Base-by-base conservation (phyloP, 2,888 invertebrate genomes). In the Caenorhabditis drosophilae region DNA sequence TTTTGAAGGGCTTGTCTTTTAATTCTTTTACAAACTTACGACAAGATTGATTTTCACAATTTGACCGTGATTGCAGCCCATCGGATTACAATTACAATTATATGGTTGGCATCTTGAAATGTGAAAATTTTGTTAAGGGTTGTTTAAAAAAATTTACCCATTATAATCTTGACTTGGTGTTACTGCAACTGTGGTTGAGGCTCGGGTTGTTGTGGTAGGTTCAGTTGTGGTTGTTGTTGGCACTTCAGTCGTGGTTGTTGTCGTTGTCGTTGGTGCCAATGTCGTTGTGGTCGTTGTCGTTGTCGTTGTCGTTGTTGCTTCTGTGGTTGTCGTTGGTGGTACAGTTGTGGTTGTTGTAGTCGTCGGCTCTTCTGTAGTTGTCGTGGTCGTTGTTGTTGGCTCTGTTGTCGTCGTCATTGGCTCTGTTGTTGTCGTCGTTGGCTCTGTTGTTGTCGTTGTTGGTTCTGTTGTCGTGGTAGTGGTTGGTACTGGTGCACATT, bases 1-100 rank as follows among this genome's bases (percentile, higher is more conserved):
- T n/a, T n/a, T n/a, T 34, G 1, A 15, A 16, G 16, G 18, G 1
- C 23, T 15, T 1, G 20, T 2, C 18, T n/a, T 15, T 15, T 7
- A n/a, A 31, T 18, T 36, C 27, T 31, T 36, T 7, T 27, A 12
- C 6, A 22, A 2, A 15, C 61, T 53, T 35, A 70, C 70, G 55
- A 66, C 59, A 42, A 71, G 56, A 42, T 71, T 71, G 35, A 71
- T 68, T 47, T 68, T 42, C 22, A 71, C 59, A 31, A 68, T 53
- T 51, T 68, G 62, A 18, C n/a, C n/a, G n/a, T 62, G 62, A 11
- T 26, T 26, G 48, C 62, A 60, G 42, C 59, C 67, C 55, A 54
- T 64, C 23, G 59, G 59, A 25, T 67, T 60, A 31, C 67, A 60
- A 18, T 51, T 50, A 15, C 67, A 60, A 42, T 60, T 61, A 42